Percentiles rank a stretch among this genome's conserved stretches.
Evolutionary conservation across 2,113 vertebrate species (phyloP).

Genomic region (Varanus salvator): DNA sequence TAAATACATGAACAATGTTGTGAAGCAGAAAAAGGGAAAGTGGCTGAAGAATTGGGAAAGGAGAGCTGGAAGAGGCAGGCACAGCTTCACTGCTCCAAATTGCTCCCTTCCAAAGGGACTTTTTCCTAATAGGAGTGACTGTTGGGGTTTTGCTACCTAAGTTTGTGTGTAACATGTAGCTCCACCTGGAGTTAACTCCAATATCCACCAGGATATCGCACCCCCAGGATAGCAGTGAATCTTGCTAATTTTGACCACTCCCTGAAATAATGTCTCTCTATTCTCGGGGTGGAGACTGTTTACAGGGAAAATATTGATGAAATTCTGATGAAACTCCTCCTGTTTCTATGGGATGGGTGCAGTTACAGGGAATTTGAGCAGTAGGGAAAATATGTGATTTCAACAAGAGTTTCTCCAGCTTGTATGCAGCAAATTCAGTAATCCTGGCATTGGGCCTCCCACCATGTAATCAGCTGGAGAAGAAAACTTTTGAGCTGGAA

Average conservation of each 20-base stretch:
- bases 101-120: neutral
- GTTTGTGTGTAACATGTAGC: neutral
- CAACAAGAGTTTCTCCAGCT: neutral
- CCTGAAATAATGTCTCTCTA: neutral
- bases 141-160: neutral
- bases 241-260: too few species aligned
- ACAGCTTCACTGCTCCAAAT: neutral
- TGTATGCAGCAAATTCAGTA: conserved; percentile 11
- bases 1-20: neutral
- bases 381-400: neutral
- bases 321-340: neutral
- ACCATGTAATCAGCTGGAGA: conserved; percentile 24
- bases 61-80: neutral
- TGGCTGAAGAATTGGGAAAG: too few species aligned
- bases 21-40: neutral
- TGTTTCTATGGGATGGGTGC: neutral
- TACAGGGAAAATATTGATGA: neutral
- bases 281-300: neutral
- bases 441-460: conserved; percentile 8
- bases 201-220: neutral
- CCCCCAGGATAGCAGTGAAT: neutral
- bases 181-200: neutral
- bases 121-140: neutral
- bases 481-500: conserved; percentile 30
- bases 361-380: neutral